These are phyloP conservation scores for Villa cingulata DNA, from an alignment of 2,888 invertebrate species.

Conservation along the genomic window DNA sequence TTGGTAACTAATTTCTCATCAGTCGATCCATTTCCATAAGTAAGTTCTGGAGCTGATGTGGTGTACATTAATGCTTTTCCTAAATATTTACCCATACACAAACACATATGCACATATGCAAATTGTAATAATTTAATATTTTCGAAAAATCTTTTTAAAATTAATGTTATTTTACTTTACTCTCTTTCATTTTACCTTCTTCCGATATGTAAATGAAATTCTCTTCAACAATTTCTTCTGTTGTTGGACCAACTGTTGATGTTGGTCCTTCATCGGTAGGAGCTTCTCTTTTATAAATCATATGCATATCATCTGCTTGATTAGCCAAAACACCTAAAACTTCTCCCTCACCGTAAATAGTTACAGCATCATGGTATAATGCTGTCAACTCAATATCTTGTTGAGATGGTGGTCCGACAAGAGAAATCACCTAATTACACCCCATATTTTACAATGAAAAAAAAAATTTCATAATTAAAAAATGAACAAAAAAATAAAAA, in stretches of 20 bases:
- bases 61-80: slow-evolving; percentile 42
- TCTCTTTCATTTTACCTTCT: slow-evolving; percentile 26
- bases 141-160: neutral
- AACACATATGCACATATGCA: too few relatives aligned
- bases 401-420: slow-evolving; percentile 45
- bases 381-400: slow-evolving; percentile 46
- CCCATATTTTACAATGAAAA: too few relatives aligned
- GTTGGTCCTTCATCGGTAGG: slow-evolving; percentile 4
- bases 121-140: too few relatives aligned
- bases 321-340: slow-evolving; percentile 45
- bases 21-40: slow-evolving; percentile 18
- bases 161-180: neutral
- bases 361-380: slow-evolving; percentile 42
- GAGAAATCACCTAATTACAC: slow-evolving; percentile 43
- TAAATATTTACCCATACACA: slow-evolving; percentile 13
- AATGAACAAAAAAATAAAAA: too few relatives aligned
- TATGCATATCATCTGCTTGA: slow-evolving; percentile 29
- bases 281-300: slow-evolving; percentile 26
- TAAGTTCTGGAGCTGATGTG: slow-evolving; percentile 40
- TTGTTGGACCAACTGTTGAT: slow-evolving; percentile 29
- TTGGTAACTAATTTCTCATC: slow-evolving; percentile 18
- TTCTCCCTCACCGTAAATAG: slow-evolving; percentile 43
- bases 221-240: slow-evolving; percentile 30
- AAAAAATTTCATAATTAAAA: too few relatives aligned
- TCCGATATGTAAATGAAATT: slow-evolving; percentile 42